phyloP scores from a whole-genome alignment of 2,888 invertebrate genomes.

The Plemyria rubiginata region DNA sequence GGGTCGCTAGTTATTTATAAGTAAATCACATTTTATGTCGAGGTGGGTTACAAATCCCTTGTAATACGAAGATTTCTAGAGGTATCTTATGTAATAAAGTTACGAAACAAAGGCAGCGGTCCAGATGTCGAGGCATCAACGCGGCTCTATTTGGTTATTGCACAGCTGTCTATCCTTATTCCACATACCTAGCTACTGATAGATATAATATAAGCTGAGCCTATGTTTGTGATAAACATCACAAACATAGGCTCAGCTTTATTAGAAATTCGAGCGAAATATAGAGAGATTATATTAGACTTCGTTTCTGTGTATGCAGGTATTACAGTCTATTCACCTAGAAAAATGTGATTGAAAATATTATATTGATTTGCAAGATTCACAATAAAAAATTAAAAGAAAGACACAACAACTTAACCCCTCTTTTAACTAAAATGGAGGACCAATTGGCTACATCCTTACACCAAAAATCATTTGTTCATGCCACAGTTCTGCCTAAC shows the following conservation, averaged over 20 bases:
- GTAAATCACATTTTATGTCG: slow-evolving; percentile 14
- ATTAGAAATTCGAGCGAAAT: slow-evolving; percentile 9
- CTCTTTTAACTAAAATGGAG: not conserved
- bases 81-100: slow-evolving; percentile 33
- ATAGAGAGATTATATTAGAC: not conserved
- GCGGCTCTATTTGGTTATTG: slow-evolving; percentile 27
- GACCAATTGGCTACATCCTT: not conserved
- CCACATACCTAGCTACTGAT: not conserved
- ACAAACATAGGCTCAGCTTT: slow-evolving; percentile 16
- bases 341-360: no score
- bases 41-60: slow-evolving; percentile 15
- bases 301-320: not conserved
- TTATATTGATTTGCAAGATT: no score
- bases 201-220: no score
- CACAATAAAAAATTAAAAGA: no score
- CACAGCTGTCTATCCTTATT: slow-evolving; percentile 18
- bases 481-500: not conserved
- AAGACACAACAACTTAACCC: no score
- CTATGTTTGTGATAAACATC: no score
- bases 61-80: slow-evolving; percentile 27
- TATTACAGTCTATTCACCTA: no score
- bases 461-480: not conserved
- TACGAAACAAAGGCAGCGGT: slow-evolving; percentile 30
- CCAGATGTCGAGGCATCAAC: slow-evolving; percentile 32
- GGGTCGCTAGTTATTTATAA: no score